phyloP scores from a whole-genome alignment of 2,888 invertebrate species.

The Euplagia quadripunctaria region DNA sequence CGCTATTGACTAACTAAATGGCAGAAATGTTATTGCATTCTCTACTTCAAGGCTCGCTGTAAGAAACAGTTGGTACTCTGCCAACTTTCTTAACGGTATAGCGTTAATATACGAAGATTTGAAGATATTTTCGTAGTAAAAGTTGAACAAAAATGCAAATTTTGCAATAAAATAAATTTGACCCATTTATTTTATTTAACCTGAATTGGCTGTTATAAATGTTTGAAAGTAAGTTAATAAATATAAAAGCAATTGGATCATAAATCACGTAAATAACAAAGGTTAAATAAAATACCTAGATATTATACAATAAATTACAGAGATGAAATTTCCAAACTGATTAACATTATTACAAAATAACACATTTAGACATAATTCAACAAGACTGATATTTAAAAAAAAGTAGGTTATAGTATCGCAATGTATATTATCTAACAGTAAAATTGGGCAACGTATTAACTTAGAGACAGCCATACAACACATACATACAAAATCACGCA shows the following conservation, averaged over 20 bases:
- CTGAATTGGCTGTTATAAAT: neutral
- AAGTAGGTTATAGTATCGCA: constrained; percentile 53
- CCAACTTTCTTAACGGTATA: constrained; percentile 22
- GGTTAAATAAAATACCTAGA: neutral
- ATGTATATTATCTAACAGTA: constrained; percentile 52
- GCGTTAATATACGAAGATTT: constrained; percentile 16
- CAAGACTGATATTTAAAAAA: constrained; percentile 47
- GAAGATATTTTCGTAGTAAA: neutral
- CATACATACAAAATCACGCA: constrained; percentile 31
- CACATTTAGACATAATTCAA: constrained; percentile 28
- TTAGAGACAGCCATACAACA: constrained; percentile 34
- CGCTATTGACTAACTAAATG: constrained; percentile 18
- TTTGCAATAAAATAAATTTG: neutral
- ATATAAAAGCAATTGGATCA: neutral
- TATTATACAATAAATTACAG: neutral
- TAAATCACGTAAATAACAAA: neutral
- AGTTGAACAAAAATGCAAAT: neutral
- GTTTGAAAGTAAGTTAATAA: neutral
- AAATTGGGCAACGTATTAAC: constrained; percentile 53
- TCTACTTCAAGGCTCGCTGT: neutral
- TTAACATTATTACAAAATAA: constrained; percentile 47
- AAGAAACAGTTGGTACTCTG: constrained; percentile 35
- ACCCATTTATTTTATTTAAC: constrained; percentile 1
- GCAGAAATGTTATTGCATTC: constrained; percentile 11
- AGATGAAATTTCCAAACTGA: constrained; percentile 29